Base-by-base conservation (phyloP, 2,113 vertebrate species). In the Aptenodytes forsteri region DNA sequence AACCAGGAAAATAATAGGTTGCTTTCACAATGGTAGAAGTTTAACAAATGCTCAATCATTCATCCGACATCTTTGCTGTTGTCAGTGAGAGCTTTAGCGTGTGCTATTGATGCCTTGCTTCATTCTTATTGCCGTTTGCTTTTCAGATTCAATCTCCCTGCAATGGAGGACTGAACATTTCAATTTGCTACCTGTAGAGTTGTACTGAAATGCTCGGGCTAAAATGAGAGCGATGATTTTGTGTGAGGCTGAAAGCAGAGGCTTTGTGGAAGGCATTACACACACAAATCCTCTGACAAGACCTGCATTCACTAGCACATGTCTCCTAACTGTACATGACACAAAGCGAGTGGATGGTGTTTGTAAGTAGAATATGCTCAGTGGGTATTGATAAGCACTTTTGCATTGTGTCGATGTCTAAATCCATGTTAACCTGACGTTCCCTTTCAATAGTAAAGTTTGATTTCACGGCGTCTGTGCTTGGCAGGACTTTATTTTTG, bases 1-100 rank as follows among this genome's bases (percentile, higher is more conserved):
- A 70, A 83, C 83, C 84, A 86, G 95, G 96, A 96, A 98, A 98
- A 98, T 99, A 98, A 99, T 97, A 97, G 98, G 98, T 98, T 98
- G 96, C 95, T 98, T 98, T 98, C 97, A 97, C 97, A 95, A 97
- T 77, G 84, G 93, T 95, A 94, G 97, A 98, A 98, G 96, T 98
- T 98, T 98, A 98, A 98, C 98, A 97, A 97, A 98, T 98, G 98
- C 96, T 98, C 98, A 97, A 22, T 98, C 97, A 84, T 95, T 98
- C 96, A 92, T 54, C 94, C 69, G 52, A 70, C 96, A 89, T 93
- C 89, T 21, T 92, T 69, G 96, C 97, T 97, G 97, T 93, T 61
- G 49, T 94, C 75, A 72, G 97, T 7, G 73, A 96, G 95, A 87
- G 97, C 75, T 96, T 84, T 93, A 67, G 64, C 38, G n/a, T 61